phyloP scores from a whole-genome alignment of 92 coral and sea anemone species.

The Parazoanthus swiftii region DNA sequence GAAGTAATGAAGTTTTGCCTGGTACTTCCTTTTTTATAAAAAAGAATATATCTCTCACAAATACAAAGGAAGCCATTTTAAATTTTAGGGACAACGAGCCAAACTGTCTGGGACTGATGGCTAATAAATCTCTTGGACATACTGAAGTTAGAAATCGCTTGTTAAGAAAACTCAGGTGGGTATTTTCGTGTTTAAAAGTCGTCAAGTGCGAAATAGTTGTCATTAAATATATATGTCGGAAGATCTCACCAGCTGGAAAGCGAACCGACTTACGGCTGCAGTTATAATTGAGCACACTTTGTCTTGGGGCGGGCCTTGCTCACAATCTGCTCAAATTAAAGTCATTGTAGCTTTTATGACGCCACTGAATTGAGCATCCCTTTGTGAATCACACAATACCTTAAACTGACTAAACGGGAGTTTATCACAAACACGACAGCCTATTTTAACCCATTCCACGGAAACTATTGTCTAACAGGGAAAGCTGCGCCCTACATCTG shows the following conservation, averaged over 20 bases:
- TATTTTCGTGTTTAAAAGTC: neutral
- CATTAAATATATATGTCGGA: neutral
- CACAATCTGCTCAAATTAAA: slow-evolving; percentile 1
- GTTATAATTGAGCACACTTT: slow-evolving; percentile 20
- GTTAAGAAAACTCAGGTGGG: neutral
- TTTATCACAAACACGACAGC: neutral
- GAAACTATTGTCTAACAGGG: neutral
- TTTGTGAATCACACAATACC: neutral
- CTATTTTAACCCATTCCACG: neutral
- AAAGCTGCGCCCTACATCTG: slow-evolving; percentile 16
- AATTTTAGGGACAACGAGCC: neutral
- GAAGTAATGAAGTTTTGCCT: neutral
- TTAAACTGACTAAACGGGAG: neutral
- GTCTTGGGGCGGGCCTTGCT: slow-evolving; percentile 1
- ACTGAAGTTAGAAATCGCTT: neutral
- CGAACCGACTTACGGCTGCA: neutral
- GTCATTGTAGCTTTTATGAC: neutral
- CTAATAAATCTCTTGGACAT: neutral
- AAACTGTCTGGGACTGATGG: too few relatives aligned
- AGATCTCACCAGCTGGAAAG: neutral
- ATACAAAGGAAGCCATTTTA: neutral
- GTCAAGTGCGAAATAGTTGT: neutral
- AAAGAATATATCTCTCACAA: neutral
- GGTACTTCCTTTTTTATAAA: neutral
- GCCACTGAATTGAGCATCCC: neutral